Evolutionary conservation across 1,140 invertebrate species (phyloP).

Genomic region (Stenopsyche tienmushanensis): DNA sequence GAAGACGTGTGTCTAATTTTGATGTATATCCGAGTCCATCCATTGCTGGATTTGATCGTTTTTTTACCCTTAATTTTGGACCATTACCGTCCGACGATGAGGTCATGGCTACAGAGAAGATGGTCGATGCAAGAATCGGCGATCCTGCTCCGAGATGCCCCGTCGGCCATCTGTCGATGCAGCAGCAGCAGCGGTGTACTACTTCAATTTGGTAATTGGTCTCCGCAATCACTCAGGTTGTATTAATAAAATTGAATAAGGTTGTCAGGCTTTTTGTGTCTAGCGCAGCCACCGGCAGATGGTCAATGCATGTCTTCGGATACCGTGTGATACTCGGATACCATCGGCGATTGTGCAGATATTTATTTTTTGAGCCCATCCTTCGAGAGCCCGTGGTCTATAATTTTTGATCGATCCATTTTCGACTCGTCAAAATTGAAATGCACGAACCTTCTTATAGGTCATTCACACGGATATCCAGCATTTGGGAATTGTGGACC

Average conservation of each 20-base stretch:
- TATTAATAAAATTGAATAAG: not conserved
- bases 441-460: no score
- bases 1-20: not conserved
- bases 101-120: not conserved
- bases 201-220: not conserved
- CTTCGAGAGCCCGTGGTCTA: no score
- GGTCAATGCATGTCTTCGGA: not conserved
- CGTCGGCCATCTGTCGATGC: not conserved
- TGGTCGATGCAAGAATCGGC: not conserved
- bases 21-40: not conserved
- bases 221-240: not conserved
- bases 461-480: no score
- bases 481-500: no score
- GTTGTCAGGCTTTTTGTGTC: not conserved
- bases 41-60: not conserved
- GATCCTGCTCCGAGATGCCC: not conserved
- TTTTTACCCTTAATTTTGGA: not conserved
- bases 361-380: no score
- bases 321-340: not conserved
- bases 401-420: no score
- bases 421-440: no score
- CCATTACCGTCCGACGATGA: not conserved
- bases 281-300: not conserved
- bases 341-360: not conserved
- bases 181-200: not conserved